Conservation (phyloP, 2,888 invertebrate genomes). For the Lydus trimaculatus region DNA sequence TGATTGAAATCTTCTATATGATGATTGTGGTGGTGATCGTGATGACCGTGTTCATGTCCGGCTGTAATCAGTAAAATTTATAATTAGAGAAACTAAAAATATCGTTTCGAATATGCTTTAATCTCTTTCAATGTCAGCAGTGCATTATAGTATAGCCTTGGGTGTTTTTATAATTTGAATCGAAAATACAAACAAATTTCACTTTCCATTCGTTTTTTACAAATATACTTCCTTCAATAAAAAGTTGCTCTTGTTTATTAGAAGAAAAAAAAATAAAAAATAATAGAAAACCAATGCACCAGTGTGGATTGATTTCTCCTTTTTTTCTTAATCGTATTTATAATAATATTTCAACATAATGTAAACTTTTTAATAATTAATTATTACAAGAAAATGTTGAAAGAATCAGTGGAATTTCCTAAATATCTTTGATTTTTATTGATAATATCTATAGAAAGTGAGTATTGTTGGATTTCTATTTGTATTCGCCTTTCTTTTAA, state of each 20-base stretch:
- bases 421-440: not conserved
- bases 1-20: not conserved
- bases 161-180: not conserved
- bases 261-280: not conserved
- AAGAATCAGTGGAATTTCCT: not conserved
- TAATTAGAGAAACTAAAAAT: not conserved
- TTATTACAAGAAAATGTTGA: not conserved
- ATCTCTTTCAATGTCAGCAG: not conserved
- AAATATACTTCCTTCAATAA: too few species aligned
- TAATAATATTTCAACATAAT: not conserved
- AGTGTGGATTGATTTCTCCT: not conserved
- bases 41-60: not conserved
- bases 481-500: not conserved
- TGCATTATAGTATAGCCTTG: not conserved
- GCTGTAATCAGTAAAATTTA: not conserved
- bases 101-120: not conserved
- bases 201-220: not conserved
- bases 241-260: too few species aligned
- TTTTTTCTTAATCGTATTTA: not conserved
- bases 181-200: not conserved
- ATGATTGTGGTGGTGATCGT: not conserved
- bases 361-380: not conserved
- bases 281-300: not conserved
- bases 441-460: not conserved
- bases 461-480: not conserved